Conservation (phyloP, 2,888 invertebrate species). For the Stenolophus ochropezus region DNA sequence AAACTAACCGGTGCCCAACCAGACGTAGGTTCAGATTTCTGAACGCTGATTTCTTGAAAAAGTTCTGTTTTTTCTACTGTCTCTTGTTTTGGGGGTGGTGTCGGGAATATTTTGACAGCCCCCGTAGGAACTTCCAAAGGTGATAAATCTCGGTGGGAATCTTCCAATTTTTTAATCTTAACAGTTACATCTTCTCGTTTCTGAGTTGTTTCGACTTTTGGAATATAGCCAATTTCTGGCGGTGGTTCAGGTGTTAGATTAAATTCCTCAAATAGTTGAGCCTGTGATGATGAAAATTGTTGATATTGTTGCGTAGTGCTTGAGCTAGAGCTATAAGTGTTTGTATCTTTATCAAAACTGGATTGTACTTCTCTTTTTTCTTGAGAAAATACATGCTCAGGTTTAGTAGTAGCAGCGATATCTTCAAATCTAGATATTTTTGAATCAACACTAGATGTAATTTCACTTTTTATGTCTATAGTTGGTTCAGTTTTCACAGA, state of each 20-base stretch:
- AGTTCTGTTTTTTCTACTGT: constrained; percentile 59
- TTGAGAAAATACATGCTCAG: constrained; percentile 47
- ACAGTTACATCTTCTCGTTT: constrained; percentile 76
- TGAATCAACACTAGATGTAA: constrained; percentile 58
- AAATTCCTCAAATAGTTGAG: constrained; percentile 72
- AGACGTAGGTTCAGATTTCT: constrained; percentile 60
- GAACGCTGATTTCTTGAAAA: constrained; percentile 54
- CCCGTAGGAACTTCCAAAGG: constrained; percentile 76
- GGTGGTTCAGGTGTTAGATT: constrained; percentile 81
- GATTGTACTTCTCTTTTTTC: constrained; percentile 52
- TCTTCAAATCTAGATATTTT: constrained; percentile 69
- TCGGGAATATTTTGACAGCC: constrained; percentile 76
- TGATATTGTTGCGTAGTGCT: constrained; percentile 63
- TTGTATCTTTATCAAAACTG: constrained; percentile 43
- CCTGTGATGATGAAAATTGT: constrained; percentile 61
- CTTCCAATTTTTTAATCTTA: constrained; percentile 78
- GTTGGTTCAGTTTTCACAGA: constrained; percentile 44
- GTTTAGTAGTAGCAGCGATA: constrained; percentile 65
- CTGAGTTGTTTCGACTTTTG: constrained; percentile 72
- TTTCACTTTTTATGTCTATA: constrained; percentile 47
- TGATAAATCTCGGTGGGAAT: constrained; percentile 75
- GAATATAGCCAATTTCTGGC: constrained; percentile 80
- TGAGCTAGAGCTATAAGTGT: constrained; percentile 51
- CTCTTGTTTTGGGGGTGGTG: constrained; percentile 61
- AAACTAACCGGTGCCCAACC: constrained; percentile 26